Evolutionary conservation across 1,140 invertebrate species (phyloP).

Genomic region (Musca vetustissima): DNA sequence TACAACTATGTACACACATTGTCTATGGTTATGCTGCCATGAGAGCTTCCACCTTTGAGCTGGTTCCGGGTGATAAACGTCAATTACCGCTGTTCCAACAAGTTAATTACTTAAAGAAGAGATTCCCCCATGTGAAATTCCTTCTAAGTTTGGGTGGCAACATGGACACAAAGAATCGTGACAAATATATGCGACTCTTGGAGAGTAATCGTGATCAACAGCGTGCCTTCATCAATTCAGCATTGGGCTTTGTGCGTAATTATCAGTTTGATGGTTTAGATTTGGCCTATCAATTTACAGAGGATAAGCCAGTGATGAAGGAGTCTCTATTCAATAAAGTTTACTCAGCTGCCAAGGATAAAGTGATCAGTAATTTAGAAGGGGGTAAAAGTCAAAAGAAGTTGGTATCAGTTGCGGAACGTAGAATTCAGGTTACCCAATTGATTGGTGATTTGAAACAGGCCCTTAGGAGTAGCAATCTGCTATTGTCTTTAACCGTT

Average conservation of each 20-base stretch:
- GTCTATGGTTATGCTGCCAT: constrained; percentile 84
- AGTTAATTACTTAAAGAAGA: constrained; percentile 68
- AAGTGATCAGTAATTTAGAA: too few species aligned
- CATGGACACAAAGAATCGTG: constrained; percentile 64
- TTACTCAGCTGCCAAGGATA: neutral
- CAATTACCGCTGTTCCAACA: constrained; percentile 69
- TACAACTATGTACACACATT: constrained; percentile 81
- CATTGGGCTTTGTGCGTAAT: constrained; percentile 66
- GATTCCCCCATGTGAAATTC: constrained; percentile 72
- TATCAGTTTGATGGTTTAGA: constrained; percentile 83
- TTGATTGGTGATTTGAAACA: neutral
- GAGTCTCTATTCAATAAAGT: constrained; percentile 62
- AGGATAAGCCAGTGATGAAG: constrained; percentile 65
- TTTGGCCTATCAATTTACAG: constrained; percentile 80
- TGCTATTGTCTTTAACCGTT: neutral
- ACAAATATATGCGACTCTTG: constrained; percentile 57
- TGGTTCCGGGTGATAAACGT: constrained; percentile 67
- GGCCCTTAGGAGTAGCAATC: neutral
- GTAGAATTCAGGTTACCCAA: neutral
- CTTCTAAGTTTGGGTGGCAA: constrained; percentile 77
- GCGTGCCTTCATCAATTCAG: constrained; percentile 73
- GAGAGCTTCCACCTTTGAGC: constrained; percentile 68
- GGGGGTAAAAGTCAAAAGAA: too few species aligned
- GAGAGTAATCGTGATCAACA: constrained; percentile 68
- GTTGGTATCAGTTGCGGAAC: neutral